Evolutionary conservation across 2,888 invertebrate species (phyloP).

Genomic region (Caenorhabditis sp.): DNA sequence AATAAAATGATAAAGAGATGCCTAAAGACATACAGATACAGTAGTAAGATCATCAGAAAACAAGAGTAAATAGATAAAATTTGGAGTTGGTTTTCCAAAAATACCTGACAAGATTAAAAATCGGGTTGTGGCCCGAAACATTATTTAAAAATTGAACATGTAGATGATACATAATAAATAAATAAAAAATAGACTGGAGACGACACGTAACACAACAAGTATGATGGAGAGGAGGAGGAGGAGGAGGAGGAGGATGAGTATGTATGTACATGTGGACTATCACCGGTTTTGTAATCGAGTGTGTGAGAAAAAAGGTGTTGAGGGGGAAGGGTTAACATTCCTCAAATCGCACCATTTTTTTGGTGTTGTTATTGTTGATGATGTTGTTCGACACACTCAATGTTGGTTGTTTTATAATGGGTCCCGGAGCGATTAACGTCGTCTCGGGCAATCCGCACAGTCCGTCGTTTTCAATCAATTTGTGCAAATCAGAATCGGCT

Average conservation of each 20-base stretch:
- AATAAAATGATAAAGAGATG: no score
- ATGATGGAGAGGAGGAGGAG: not conserved
- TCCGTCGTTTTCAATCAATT: constrained; percentile 43
- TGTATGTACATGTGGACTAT: not conserved
- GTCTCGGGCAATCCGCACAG: constrained; percentile 25
- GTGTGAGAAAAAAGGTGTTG: not conserved
- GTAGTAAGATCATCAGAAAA: no score
- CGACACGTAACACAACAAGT: constrained; percentile 7
- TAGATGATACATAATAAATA: not conserved
- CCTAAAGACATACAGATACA: no score
- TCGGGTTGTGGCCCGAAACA: not conserved
- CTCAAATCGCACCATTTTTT: constrained; percentile 35
- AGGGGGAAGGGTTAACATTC: constrained; percentile 9
- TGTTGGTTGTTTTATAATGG: constrained; percentile 13
- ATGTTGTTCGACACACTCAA: no score
- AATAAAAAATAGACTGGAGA: not conserved
- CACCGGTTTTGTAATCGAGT: not conserved
- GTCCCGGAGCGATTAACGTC: constrained; percentile 12
- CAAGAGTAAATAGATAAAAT: no score
- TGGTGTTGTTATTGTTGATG: not conserved
- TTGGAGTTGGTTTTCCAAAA: no score
- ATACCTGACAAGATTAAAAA: no score
- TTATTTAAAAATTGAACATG: no score
- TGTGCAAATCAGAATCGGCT: constrained; percentile 44
- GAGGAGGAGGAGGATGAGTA: not conserved